Evolutionary conservation across 2,797 vertebrate species (phyloP).

Genomic region (Neoniphon sammara): DNA sequence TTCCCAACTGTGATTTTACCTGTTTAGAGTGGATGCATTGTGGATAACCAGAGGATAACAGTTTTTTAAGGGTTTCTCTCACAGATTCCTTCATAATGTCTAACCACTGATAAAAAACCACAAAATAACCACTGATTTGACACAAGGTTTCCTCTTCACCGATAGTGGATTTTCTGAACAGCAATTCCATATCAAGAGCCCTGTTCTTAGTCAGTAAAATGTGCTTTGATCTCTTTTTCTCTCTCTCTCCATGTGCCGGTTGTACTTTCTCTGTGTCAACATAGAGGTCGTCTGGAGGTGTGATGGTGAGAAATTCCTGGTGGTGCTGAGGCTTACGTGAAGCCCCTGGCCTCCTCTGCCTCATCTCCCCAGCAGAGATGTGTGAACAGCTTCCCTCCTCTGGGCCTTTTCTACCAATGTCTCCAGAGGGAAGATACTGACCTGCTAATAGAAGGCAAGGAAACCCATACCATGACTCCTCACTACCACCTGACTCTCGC

Average conservation of each 20-base stretch:
- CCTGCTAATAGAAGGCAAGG: slow-evolving; percentile 3
- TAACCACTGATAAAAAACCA: too few species aligned
- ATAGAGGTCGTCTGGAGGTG: slow-evolving; percentile 10
- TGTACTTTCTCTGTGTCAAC: slow-evolving; percentile 1
- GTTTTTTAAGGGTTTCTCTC: not conserved
- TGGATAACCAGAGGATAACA: not conserved
- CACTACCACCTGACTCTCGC: not conserved
- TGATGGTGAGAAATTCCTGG: slow-evolving; percentile 10
- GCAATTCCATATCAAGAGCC: not conserved
- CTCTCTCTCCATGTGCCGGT: not conserved
- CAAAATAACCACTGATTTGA: not conserved
- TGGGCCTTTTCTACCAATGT: not conserved
- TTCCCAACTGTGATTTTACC: slow-evolving; percentile 4
- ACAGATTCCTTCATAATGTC: slow-evolving; percentile 2
- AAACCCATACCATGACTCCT: not conserved
- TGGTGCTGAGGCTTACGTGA: not conserved
- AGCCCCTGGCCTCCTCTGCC: not conserved
- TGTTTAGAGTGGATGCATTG: not conserved
- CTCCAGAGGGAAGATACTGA: slow-evolving; percentile 27
- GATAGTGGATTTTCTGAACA: not conserved
- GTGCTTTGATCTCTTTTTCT: not conserved
- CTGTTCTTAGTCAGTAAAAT: not conserved
- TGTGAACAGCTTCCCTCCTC: slow-evolving; percentile 1
- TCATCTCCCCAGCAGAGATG: slow-evolving; percentile 9
- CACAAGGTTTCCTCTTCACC: not conserved